Evolutionary conservation across 2,113 vertebrate genomes (phyloP).

Genomic region (Spea multiplicata): DNA sequence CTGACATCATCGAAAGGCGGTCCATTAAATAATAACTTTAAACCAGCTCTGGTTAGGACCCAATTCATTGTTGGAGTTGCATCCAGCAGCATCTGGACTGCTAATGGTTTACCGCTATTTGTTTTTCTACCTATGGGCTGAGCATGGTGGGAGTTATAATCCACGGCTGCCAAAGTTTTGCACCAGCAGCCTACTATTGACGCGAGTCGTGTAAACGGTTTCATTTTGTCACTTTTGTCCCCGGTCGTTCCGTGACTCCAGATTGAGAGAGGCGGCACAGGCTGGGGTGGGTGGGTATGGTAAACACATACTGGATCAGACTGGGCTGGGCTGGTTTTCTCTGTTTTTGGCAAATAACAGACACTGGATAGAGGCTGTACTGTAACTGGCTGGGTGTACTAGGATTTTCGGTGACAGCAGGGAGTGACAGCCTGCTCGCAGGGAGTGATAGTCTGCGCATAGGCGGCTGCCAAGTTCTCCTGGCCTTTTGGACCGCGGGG

Average conservation of each 20-base stretch:
- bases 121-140: too few species aligned
- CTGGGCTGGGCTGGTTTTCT: conserved; percentile 20
- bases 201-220: too few species aligned
- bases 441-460: neutral
- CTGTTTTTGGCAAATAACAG: conserved; percentile 33
- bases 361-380: neutral
- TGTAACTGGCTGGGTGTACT: neutral
- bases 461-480: neutral
- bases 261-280: neutral
- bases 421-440: neutral
- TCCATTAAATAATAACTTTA: too few species aligned
- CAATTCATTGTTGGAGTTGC: too few species aligned
- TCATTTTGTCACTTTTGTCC: neutral
- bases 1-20: too few species aligned
- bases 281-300: neutral
- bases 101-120: too few species aligned
- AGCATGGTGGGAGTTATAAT: too few species aligned
- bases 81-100: too few species aligned
- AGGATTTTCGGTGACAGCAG: neutral
- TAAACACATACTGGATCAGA: conserved; percentile 22
- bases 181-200: too few species aligned
- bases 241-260: neutral
- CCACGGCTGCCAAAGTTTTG: too few species aligned
- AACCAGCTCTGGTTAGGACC: too few species aligned
- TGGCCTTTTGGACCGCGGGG: neutral